Percentiles rank a stretch among this genome's conserved stretches.
phyloP scores from a whole-genome alignment of 2,888 invertebrate species.

The Hololepta plana region DNA sequence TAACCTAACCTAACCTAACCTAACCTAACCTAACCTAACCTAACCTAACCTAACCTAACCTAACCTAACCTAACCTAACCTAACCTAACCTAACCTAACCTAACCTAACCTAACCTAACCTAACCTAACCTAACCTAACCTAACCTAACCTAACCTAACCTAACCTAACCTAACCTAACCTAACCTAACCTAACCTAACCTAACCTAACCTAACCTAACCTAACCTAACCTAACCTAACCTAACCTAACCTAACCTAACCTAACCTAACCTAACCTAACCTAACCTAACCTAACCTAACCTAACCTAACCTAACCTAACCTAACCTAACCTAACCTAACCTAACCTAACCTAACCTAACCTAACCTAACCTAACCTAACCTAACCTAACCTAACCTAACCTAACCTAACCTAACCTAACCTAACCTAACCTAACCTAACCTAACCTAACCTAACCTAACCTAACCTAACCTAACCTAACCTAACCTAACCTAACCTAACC shows the following conservation, averaged over 20 bases:
- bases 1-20: constrained; percentile 10
- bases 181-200: constrained; percentile 9
- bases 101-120: constrained; percentile 9
- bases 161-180: constrained; percentile 9
- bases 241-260: constrained; percentile 10
- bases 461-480: constrained; percentile 8
- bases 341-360: no score
- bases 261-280: constrained; percentile 11
- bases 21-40: constrained; percentile 11
- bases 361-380: constrained; percentile 10
- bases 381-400: constrained; percentile 9
- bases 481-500: no score
- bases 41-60: constrained; percentile 9
- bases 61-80: constrained; percentile 9
- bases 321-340: constrained; percentile 9
- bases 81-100: constrained; percentile 10
- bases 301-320: constrained; percentile 9
- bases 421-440: constrained; percentile 8
- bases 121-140: constrained; percentile 9
- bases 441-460: constrained; percentile 8
- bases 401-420: constrained; percentile 7
- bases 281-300: constrained; percentile 11
- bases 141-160: constrained; percentile 8
- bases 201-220: constrained; percentile 8
- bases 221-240: constrained; percentile 8